Percentiles rank a stretch among this genome's conserved stretches.
These are phyloP conservation scores for Callopanchax toddi DNA, from an alignment of 2,113 vertebrate genomes.

Conservation along the genomic window DNA sequence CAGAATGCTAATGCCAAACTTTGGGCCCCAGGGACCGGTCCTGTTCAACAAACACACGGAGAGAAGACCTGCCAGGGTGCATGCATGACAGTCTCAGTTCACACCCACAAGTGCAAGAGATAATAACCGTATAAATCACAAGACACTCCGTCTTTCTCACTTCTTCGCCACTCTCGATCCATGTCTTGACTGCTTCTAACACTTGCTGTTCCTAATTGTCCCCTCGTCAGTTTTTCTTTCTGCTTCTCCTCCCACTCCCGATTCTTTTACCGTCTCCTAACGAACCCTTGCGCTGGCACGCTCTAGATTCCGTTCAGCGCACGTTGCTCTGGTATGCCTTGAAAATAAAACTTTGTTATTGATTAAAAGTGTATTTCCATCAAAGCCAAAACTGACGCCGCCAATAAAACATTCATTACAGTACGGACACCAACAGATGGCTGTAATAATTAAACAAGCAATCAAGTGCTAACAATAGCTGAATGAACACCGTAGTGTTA, in stretches of 20 bases:
- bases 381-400: conserved; percentile 48
- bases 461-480: conserved; percentile 14
- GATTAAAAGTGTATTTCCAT: conserved; percentile 51
- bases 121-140: conserved; percentile 79
- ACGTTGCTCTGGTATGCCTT: conserved; percentile 47
- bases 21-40: conserved; percentile 56
- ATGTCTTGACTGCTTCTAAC: conserved; percentile 57
- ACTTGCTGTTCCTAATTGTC: conserved; percentile 63
- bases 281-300: conserved; percentile 38
- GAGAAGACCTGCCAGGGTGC: conserved; percentile 63
- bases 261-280: conserved; percentile 59
- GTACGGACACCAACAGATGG: conserved; percentile 3
- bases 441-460: conserved; percentile 25
- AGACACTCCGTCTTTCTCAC: conserved; percentile 48
- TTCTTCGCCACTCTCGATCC: conserved; percentile 47
- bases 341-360: conserved; percentile 41
- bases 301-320: conserved; percentile 8
- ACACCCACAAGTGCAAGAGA: conserved; percentile 68
- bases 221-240: conserved; percentile 52
- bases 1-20: conserved; percentile 74
- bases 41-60: conserved; percentile 53
- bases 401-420: conserved; percentile 33
- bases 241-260: conserved; percentile 49
- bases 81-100: conserved; percentile 70
- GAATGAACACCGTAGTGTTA: neutral